Percentiles rank a stretch among this genome's conserved stretches.
Conservation (phyloP, 1,140 invertebrate genomes). For the Druon quercuslanigerum region DNA sequence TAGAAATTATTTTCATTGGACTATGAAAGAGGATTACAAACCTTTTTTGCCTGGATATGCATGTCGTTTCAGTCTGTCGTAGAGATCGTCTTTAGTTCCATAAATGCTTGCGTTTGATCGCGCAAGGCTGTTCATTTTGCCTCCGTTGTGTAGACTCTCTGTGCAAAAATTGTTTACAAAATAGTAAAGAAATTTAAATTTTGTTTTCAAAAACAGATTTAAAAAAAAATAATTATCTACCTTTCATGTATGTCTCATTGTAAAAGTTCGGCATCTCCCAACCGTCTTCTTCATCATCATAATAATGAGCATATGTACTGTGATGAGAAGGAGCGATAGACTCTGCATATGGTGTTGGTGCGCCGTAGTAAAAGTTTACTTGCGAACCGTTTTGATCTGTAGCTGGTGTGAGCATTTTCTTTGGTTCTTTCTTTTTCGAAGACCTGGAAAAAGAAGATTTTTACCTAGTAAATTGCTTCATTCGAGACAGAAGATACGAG, state of each 20-base stretch:
- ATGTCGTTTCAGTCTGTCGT: conserved; percentile 95
- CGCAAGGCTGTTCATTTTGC: conserved; percentile 92
- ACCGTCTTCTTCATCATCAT: conserved; percentile 94
- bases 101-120: conserved; percentile 95
- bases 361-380: conserved; percentile 97
- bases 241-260: conserved; percentile 97
- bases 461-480: conserved; percentile 19
- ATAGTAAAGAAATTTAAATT: conserved; percentile 71
- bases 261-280: conserved; percentile 99
- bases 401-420: conserved; percentile 89
- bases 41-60: conserved; percentile 97
- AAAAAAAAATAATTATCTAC: conserved; percentile 60
- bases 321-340: conserved; percentile 96
- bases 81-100: conserved; percentile 96
- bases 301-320: conserved; percentile 96
- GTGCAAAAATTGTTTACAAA: conserved; percentile 43
- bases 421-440: conserved; percentile 88
- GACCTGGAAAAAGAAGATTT: conserved; percentile 76
- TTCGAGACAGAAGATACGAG: too few relatives aligned
- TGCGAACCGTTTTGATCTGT: conserved; percentile 93
- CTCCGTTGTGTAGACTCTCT: conserved; percentile 88
- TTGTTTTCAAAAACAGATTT: conserved; percentile 88
- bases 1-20: not conserved
- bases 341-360: conserved; percentile 93
- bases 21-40: conserved; percentile 32